Evolutionary conservation across 2,797 vertebrate species (phyloP).

Genomic region (Semotilus atromaculatus): DNA sequence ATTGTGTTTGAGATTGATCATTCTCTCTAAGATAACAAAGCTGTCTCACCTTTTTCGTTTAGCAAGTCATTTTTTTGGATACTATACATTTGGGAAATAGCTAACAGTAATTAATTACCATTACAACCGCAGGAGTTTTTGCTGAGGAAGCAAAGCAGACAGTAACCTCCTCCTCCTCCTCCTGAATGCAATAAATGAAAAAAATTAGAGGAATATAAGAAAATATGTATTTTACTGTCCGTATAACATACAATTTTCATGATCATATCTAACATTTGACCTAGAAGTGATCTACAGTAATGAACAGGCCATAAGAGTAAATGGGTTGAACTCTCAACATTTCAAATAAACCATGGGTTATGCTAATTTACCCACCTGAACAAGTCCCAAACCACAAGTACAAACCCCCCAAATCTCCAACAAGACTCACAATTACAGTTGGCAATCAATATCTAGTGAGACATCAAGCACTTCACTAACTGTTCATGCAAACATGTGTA

Average conservation of each 20-base stretch:
- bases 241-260: too few species aligned
- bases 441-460: not conserved
- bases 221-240: not conserved
- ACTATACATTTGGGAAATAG: conserved; percentile 36
- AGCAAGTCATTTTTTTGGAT: conserved; percentile 39
- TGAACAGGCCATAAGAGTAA: not conserved
- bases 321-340: not conserved
- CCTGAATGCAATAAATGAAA: not conserved
- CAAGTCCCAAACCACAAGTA: conserved; percentile 6
- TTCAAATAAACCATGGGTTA: not conserved
- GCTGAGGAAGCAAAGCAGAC: not conserved
- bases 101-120: conserved; percentile 34
- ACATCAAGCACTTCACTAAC: conserved; percentile 21
- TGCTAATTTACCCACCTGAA: not conserved
- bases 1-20: conserved; percentile 56
- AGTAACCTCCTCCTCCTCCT: not conserved
- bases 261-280: not conserved
- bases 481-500: conserved; percentile 36
- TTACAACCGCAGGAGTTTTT: conserved; percentile 11
- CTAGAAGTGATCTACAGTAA: not conserved
- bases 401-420: not conserved
- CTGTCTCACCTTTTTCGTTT: conserved; percentile 32
- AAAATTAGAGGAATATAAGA: not conserved
- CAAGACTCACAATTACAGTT: conserved; percentile 16
- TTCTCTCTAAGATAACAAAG: conserved; percentile 48